Evolutionary conservation across 2,113 vertebrate species (phyloP).

Genomic region (Melanocharis versteri): DNA sequence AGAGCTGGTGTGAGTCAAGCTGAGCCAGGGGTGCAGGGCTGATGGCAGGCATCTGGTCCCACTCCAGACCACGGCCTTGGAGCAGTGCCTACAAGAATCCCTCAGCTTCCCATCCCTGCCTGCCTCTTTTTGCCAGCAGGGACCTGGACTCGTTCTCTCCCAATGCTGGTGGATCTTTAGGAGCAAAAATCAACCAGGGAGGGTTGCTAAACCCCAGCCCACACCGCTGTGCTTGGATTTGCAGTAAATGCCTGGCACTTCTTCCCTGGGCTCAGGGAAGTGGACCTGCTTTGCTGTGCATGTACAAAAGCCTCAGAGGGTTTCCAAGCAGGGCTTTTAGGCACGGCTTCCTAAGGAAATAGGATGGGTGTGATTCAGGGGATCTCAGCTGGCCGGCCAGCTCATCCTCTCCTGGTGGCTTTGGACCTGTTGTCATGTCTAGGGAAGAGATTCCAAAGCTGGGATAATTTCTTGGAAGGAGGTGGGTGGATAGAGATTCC

Average conservation of each 20-base stretch:
- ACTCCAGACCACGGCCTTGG: background rate
- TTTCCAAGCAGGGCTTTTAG: background rate
- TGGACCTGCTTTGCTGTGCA: background rate
- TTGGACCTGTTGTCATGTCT: accelerated
- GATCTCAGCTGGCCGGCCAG: background rate
- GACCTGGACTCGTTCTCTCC: background rate
- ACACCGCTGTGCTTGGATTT: background rate
- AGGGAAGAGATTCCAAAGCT: background rate
- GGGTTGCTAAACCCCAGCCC: background rate
- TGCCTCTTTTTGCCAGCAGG: background rate
- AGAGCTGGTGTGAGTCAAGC: background rate
- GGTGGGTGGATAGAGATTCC: background rate
- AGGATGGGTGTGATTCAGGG: background rate
- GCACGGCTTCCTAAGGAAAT: background rate
- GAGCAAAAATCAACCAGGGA: background rate
- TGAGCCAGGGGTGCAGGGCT: background rate
- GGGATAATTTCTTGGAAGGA: background rate
- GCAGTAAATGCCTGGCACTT: background rate
- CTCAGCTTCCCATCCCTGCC: background rate
- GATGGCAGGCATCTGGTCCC: background rate
- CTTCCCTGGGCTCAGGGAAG: background rate
- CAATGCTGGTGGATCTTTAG: background rate
- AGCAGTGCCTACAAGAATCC: background rate
- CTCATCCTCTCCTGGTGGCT: background rate
- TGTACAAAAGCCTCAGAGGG: background rate